A percentile compares a stretch with the other conserved stretches of the same genome.
phyloP scores from a whole-genome alignment of 2,113 vertebrate genomes.

The Osmerus mordax region DNA sequence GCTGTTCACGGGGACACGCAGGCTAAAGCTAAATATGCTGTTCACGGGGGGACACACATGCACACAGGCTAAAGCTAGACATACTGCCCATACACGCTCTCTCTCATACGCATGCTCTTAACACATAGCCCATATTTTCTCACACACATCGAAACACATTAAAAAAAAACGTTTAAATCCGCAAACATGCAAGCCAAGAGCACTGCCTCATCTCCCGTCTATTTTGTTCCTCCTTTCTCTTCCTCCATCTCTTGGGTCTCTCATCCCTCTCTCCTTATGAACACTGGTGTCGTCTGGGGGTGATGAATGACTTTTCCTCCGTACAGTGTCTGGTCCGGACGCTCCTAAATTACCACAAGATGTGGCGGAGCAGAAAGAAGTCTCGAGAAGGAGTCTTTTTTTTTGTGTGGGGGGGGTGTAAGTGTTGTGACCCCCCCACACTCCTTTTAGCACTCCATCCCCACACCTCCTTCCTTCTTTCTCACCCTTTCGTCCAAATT shows the following conservation, averaged over 20 bases:
- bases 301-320: constrained; percentile 66
- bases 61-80: not conserved
- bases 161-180: not conserved
- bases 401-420: constrained; percentile 53
- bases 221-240: constrained; percentile 18
- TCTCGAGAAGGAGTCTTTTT: constrained; percentile 54
- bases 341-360: constrained; percentile 69
- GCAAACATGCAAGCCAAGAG: constrained; percentile 5
- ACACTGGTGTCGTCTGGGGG: constrained; percentile 58
- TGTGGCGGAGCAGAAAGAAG: constrained; percentile 50
- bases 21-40: not conserved
- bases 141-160: not conserved
- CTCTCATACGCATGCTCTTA: no score
- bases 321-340: constrained; percentile 54
- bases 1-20: not conserved
- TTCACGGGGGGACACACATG: not conserved
- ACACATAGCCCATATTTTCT: not conserved
- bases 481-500: constrained; percentile 14
- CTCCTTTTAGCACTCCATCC: constrained; percentile 18
- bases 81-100: no score
- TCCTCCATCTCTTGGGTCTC: constrained; percentile 9
- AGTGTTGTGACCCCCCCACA: constrained; percentile 47
- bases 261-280: constrained; percentile 53
- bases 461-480: not conserved
- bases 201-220: not conserved